Evolutionary conservation across 2,113 vertebrate genomes (phyloP).

Genomic region (Leucosticte australis): DNA sequence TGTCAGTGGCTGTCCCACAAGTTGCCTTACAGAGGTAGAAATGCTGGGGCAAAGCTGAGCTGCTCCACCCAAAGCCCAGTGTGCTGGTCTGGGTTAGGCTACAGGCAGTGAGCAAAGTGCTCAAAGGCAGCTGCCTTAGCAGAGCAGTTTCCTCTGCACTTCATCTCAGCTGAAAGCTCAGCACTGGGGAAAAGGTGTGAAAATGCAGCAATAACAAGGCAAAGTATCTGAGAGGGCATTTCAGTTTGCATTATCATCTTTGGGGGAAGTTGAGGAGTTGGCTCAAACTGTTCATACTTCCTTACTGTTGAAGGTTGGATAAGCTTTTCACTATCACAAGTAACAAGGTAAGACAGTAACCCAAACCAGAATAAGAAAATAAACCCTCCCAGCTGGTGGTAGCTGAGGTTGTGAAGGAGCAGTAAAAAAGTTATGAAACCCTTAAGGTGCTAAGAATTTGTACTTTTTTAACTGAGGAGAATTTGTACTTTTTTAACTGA

Average conservation of each 20-base stretch:
- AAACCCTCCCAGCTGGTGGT: background rate
- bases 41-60: background rate
- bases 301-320: background rate
- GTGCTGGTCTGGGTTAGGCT: background rate
- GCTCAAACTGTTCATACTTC: background rate
- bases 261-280: background rate
- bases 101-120: background rate
- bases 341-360: background rate
- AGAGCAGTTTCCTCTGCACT: background rate
- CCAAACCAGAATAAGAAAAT: conserved; percentile 34
- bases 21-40: background rate
- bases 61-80: fast-evolving
- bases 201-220: background rate
- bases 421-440: background rate
- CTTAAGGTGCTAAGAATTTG: conserved; percentile 14
- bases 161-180: background rate
- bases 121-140: background rate
- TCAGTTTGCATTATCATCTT: background rate
- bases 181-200: background rate
- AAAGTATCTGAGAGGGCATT: background rate
- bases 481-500: conserved; percentile 5
- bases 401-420: background rate
- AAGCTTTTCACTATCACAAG: background rate
- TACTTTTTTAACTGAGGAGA: background rate
- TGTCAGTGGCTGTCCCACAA: background rate